Evolutionary conservation across 2,888 invertebrate species (phyloP), one percentile per base, ranked within the genome.

Genomic region (Drosophila siamana): DNA sequence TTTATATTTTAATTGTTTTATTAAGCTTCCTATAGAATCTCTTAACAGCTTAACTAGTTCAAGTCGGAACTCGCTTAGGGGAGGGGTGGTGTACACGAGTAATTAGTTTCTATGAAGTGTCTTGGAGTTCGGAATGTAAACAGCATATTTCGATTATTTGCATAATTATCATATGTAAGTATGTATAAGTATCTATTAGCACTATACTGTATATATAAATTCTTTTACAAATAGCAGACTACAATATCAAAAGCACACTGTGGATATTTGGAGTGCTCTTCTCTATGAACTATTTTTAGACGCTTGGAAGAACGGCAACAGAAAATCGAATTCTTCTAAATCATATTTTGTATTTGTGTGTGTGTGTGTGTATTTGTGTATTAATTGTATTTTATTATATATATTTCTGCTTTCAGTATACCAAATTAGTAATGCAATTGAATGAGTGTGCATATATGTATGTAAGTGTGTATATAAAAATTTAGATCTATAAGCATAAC

Each of bases 401-500:
- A 4, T 38, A 22, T 38, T 6, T 30, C 11, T 33, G 36, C 4
- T 67, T 52, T 64, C 59, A 50, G 47, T 79, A 71, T 57, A 66
- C 59, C 59, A 73, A 80, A 80, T 74, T 30, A 82, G 66, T 19
- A 19, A 77, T 62, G 71, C 67, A 56, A 74, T 44, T 51, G 46
- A 44, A 40, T 63, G 44, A 52, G 22, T 54, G 6, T 60, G n/a
- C 52, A n/a, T 40, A 33, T 22, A n/a, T 71, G 19, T 63, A 13
- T 33, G 41, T 38, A 15, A 44, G 46, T 57, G 65, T 74, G 64
- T 82, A 64, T 81, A 82, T 83, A 78, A 80, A 83, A 86, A 83
- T 83, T 83, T 83, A 83, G 83, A 83, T 83, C 83, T 83, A 83
- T 83, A 83, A 83, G 83, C 83, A 86, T 83, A 86, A 86, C 83